phyloP scores from a whole-genome alignment of 2,113 vertebrate species.

The Corythoichthys haematopterus region DNA sequence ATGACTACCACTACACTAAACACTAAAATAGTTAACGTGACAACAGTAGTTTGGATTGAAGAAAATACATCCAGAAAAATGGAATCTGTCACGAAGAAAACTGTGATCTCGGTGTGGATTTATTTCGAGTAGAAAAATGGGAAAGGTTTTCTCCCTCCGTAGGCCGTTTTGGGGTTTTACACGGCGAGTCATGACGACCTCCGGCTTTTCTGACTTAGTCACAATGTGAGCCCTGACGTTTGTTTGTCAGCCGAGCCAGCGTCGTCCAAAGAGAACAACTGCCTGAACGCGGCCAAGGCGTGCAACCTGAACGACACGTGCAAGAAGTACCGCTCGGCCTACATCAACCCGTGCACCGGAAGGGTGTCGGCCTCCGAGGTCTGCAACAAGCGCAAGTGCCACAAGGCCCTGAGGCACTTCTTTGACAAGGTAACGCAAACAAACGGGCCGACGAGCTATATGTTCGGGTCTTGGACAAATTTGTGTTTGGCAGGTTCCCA shows the following conservation, averaged over 20 bases:
- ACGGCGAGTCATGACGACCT: constrained; percentile 19
- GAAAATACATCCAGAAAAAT: not conserved
- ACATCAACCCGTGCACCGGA: constrained; percentile 96
- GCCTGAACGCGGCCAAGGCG: constrained; percentile 94
- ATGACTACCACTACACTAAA: no score
- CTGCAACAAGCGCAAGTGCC: constrained; percentile 96
- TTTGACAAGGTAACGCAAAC: constrained; percentile 85
- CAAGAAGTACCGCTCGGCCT: constrained; percentile 95
- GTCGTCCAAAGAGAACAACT: constrained; percentile 89
- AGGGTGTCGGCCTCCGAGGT: constrained; percentile 86
- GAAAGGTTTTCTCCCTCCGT: constrained; percentile 18
- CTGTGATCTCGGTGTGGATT: constrained; percentile 4
- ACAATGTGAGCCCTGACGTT: not conserved
- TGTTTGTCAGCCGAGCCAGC: constrained; percentile 77
- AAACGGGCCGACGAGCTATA: no score
- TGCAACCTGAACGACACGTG: constrained; percentile 98
- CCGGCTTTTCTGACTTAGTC: constrained; percentile 9
- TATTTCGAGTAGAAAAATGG: constrained; percentile 17
- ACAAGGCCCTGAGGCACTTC: constrained; percentile 96
- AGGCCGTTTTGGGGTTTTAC: not conserved
- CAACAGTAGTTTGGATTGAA: not conserved
- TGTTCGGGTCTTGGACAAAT: no score
- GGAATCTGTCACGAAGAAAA: not conserved
- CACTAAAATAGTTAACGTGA: no score
- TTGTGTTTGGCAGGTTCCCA: constrained; percentile 74